Evolutionary conservation across 1,140 invertebrate genomes (phyloP), one percentile per base, ranked within the genome.

Genomic region (Charaxes varanes): DNA sequence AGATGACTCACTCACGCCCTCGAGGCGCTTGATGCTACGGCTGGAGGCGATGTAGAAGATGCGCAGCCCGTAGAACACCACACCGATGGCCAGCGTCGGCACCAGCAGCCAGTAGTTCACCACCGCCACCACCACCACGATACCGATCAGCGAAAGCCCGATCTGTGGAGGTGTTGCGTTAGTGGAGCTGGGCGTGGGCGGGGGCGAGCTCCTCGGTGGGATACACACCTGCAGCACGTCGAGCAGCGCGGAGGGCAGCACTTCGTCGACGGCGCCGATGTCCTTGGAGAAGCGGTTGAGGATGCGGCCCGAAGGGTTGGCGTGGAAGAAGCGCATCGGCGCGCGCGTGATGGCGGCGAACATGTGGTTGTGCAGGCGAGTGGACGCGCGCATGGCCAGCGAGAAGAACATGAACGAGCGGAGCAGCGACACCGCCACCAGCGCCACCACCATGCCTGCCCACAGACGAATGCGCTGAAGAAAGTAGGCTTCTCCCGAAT

Each of bases 241-340:
- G 52, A 92, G 89, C 63, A 93, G 84, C 1, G 89, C 87, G 33
- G 87, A 84, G 24, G 96, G 95, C 17, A 98, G 68, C 7, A 92
- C 86, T 67, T 96, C 94, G 73, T 97, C 96, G 13, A 96, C 90
- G 12, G 91, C 89, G 6, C 93, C 94, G 77, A 95, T 89, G 67
- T 97, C 95, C 78, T 94, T 94, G 0, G 93, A 92, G 79, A 94
- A 95, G 40, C 93, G 85, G 63, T 95, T 92, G 17, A 93, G 77
- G 53, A 93, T 92, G 1, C 90, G 77, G 2, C 91, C 91, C 3
- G 89, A 88, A 1, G 93, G 92, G 72, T 93, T 96, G 4, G 86
- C 86, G 62, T 94, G 92, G 73, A 95, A 96, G 79, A 96, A 96
- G 1, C 88, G 84, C 90, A 95, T 94, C 0, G 91, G 89, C 0